Base-by-base conservation (phyloP, 2,888 invertebrate genomes). In the Sinohyriopsis cumingii region DNA sequence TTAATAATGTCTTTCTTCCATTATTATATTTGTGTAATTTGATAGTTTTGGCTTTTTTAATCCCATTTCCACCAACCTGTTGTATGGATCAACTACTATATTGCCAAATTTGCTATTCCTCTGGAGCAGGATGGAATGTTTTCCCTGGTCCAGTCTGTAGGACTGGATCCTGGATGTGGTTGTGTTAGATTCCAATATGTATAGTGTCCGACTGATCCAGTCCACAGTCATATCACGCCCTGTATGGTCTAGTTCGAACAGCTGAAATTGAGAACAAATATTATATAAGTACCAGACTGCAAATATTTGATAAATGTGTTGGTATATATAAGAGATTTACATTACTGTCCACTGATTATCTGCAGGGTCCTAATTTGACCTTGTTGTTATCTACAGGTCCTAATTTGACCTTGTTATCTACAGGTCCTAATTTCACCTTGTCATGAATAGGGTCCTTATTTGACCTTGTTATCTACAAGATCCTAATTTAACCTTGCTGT, bases 191-290 rank as follows among this genome's bases (percentile, higher is more conserved):
- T 95, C 95, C 0, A 94, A 92, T 93, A 95, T 96, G 88, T 95
- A 97, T 9, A 97, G 91, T 62, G 94, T 93, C 64, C 96, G 92
- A 64, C 94, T 93, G 60, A 97, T 93, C 97, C 97, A 98, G 90
- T 98, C 97, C 0, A 96, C 92, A 3, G 95, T 93, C 45, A 97
- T 90, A 72, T 94, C 93, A 18, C 93, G 89, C 0, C 93, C 93
- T 54, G 92, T 92, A 24, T 81, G 81, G 28, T 78, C 75, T 28
- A 87, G 68, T 24, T 83, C 69, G 54, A 83, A 65, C 57, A 86
- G 63, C 87, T 86, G 73, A 19, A 80, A 45, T 45, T 15, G 3
- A 15, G 4, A 60, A 59, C 56, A 60, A 56, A 20, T n/a, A 56
- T 25, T 45, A 1, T 15, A 20, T 24, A 18, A 19, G 25, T 12